A percentile compares a stretch with the other conserved stretches of the same genome.
Conservation (phyloP, 2,113 vertebrate genomes). For the Menidia beryllina region DNA sequence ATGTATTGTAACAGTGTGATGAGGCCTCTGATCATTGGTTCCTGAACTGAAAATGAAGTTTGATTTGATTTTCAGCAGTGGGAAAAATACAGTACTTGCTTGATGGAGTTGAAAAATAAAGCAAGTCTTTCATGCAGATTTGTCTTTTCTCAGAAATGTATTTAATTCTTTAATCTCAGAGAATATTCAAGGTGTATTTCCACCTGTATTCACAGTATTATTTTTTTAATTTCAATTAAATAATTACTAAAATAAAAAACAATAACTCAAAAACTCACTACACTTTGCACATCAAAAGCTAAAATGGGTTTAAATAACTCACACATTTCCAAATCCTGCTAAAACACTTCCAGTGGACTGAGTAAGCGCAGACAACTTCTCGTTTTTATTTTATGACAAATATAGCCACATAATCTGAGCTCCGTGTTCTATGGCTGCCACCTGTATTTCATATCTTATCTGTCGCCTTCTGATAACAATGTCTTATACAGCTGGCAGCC, state of each 20-base stretch:
- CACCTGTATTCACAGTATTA: not conserved
- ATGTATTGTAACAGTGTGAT: not conserved
- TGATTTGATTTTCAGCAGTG: not conserved
- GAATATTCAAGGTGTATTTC: not conserved
- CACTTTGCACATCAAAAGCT: not conserved
- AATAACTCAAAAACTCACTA: not conserved
- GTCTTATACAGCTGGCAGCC: not conserved
- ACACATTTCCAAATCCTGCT: not conserved
- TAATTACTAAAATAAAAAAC: no score
- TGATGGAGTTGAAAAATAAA: not conserved
- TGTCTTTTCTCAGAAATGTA: not conserved
- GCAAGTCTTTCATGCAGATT: not conserved
- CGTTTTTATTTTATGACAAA: constrained; percentile 15
- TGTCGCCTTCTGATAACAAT: constrained; percentile 14
- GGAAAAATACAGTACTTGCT: not conserved
- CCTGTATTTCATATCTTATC: constrained; percentile 19
- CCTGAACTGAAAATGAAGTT: not conserved
- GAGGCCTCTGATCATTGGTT: not conserved
- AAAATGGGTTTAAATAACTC: not conserved
- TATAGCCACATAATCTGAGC: constrained; percentile 35
- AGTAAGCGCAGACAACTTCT: constrained; percentile 13
- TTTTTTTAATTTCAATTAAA: not conserved
- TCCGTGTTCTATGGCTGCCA: constrained; percentile 18
- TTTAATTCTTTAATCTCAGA: not conserved
- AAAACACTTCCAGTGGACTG: not conserved